Percentiles rank a stretch among this genome's conserved stretches.
Conservation (phyloP, 2,113 vertebrate species). For the Mus musculus region GRCm39 chrX:72634501-72635000, state of each 20-base stretch:
- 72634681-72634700: too few relatives aligned
- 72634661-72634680: too few relatives aligned
- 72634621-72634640: background rate
- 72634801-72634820: background rate
- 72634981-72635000: too few relatives aligned
- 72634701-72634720: too few relatives aligned
- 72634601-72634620: background rate
- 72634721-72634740: too few relatives aligned
- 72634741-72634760: too few relatives aligned
- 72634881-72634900: background rate
- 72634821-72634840: background rate
- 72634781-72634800: background rate
- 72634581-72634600: background rate
- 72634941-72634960: background rate
- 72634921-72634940: too few relatives aligned
- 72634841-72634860: background rate
- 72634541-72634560: background rate
- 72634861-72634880: background rate
- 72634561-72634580: background rate
- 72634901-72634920: too few relatives aligned
- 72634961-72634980: background rate
- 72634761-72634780: background rate
- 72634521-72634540: background rate
- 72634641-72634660: too few relatives aligned
- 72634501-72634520: background rate